A percentile compares a stretch with the other conserved stretches of the same genome.
Evolutionary conservation across 2,888 invertebrate species (phyloP).

Genomic region (Caenorhabditis sinica): DNA sequence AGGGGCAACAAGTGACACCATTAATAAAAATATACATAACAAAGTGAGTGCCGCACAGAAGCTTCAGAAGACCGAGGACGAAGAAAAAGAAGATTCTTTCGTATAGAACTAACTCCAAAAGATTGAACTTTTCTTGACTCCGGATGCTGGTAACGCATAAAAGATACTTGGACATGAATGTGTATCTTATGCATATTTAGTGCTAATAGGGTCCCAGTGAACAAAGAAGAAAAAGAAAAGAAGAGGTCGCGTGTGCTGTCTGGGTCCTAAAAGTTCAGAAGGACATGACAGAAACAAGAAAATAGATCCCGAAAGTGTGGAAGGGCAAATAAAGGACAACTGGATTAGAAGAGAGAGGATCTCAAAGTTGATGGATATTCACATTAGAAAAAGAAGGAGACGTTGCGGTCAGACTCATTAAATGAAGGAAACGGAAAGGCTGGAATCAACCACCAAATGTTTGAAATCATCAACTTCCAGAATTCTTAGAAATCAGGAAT

Average conservation of each 20-base stretch:
- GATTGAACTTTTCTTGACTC: background rate
- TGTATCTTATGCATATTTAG: slow-evolving; percentile 69
- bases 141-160: slow-evolving; percentile 8
- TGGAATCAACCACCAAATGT: too few species aligned
- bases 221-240: slow-evolving; percentile 17
- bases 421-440: too few species aligned
- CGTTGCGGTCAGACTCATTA: too few species aligned
- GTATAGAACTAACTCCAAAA: slow-evolving; percentile 11
- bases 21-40: slow-evolving; percentile 65
- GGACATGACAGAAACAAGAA: slow-evolving; percentile 2
- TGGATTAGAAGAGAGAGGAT: slow-evolving; percentile 9
- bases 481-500: too few species aligned
- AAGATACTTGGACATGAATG: slow-evolving; percentile 57
- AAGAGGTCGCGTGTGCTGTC: slow-evolving; percentile 27
- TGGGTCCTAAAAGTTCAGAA: slow-evolving; percentile 40
- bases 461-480: too few species aligned
- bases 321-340: slow-evolving; percentile 16
- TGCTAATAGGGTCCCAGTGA: slow-evolving; percentile 58
- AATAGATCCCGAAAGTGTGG: slow-evolving; percentile 8
- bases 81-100: slow-evolving; percentile 10
- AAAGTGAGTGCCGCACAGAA: slow-evolving; percentile 34
- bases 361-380: background rate
- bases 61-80: background rate
- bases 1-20: slow-evolving; percentile 57
- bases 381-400: too few species aligned